Evolutionary conservation across 2,113 vertebrate species (phyloP).

Genomic region (Phyllostomus discolor): DNA sequence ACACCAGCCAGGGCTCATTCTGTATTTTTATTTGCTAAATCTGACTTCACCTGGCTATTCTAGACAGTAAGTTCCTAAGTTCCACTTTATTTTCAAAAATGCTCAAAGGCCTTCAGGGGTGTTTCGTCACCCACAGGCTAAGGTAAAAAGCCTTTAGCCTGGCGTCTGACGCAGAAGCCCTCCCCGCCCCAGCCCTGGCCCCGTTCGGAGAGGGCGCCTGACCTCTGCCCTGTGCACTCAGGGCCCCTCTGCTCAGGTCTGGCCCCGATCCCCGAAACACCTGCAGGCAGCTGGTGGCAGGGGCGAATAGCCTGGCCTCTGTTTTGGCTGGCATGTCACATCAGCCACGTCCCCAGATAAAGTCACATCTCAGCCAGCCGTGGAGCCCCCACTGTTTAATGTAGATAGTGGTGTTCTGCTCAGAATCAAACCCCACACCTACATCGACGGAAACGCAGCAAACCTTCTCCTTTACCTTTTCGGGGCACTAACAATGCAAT

Average conservation of each 20-base stretch:
- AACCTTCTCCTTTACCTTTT: background rate
- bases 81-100: background rate
- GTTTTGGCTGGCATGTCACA: background rate
- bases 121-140: background rate
- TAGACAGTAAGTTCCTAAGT: background rate
- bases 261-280: background rate
- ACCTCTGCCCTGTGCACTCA: fast-evolving
- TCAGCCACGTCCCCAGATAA: background rate
- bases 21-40: background rate
- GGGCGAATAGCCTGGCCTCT: background rate
- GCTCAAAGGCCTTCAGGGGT: background rate
- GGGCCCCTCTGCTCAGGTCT: fast-evolving
- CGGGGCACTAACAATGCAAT: background rate
- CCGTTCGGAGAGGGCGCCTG: fast-evolving
- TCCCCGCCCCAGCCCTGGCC: fast-evolving
- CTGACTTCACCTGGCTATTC: background rate
- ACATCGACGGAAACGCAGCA: background rate
- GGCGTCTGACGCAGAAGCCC: background rate
- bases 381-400: background rate
- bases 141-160: background rate
- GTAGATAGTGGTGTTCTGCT: background rate
- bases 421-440: background rate
- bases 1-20: too few species aligned
- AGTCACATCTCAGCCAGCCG: background rate
- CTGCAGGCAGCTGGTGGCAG: background rate